Evolutionary conservation across 2,113 vertebrate genomes (phyloP).

Genomic region (Pangasianodon gigas): DNA sequence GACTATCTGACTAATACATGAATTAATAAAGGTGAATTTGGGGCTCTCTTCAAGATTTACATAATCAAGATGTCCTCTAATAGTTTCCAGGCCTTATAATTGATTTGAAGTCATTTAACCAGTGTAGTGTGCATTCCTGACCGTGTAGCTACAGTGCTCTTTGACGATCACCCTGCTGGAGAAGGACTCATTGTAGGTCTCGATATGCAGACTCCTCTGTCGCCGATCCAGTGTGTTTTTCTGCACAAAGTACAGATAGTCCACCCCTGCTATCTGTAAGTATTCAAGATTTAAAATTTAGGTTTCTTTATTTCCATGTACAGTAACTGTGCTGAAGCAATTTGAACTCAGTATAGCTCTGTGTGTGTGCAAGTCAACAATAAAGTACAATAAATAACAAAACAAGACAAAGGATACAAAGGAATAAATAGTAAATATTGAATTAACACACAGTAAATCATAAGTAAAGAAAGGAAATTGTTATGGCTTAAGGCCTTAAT

Average conservation of each 20-base stretch:
- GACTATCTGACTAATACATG: background rate
- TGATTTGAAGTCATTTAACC: background rate
- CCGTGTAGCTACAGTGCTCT: conserved; percentile 89
- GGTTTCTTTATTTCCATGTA: background rate
- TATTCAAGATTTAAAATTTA: conserved; percentile 4
- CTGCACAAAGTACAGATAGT: conserved; percentile 93
- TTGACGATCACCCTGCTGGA: conserved; percentile 85
- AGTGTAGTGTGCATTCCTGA: conserved; percentile 67
- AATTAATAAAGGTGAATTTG: background rate
- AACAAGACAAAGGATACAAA: background rate
- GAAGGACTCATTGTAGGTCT: conserved; percentile 92
- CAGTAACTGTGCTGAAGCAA: background rate
- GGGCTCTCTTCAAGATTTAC: background rate
- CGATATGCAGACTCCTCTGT: conserved; percentile 89
- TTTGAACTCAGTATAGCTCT: background rate
- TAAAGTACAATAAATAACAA: background rate
- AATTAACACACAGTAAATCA: background rate
- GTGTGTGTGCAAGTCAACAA: background rate
- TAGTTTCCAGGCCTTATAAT: background rate
- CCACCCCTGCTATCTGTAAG: conserved; percentile 89
- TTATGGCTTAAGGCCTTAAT: background rate
- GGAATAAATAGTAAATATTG: background rate
- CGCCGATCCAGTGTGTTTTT: conserved; percentile 89
- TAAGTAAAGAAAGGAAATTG: background rate
- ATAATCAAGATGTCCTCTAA: background rate